Conservation (phyloP, 2,113 vertebrate species). For the Oxyura jamaicensis region DNA sequence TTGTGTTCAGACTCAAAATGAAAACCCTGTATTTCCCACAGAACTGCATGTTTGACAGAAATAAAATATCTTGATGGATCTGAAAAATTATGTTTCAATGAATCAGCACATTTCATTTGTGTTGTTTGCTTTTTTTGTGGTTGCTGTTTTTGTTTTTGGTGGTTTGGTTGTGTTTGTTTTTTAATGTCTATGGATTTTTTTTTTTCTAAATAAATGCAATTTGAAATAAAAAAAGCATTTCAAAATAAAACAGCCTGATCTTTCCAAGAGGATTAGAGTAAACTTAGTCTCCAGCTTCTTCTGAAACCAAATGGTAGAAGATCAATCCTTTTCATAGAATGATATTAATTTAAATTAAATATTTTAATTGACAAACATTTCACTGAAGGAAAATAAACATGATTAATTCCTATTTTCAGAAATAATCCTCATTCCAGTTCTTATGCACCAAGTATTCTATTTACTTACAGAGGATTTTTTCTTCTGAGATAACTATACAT, state of each 20-base stretch:
- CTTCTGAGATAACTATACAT: not conserved
- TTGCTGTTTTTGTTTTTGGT: not conserved
- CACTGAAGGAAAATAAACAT: not conserved
- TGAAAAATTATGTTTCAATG: not conserved
- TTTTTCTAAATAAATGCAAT: not conserved
- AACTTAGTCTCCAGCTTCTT: not conserved
- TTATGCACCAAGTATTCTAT: not conserved
- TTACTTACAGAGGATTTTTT: not conserved
- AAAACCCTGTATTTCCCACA: not conserved
- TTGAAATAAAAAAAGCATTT: not conserved
- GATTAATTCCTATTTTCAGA: not conserved
- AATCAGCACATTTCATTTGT: not conserved
- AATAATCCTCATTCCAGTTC: not conserved
- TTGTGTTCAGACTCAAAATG: conserved; percentile 34
- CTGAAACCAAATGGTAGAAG: not conserved
- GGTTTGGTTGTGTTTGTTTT: not conserved
- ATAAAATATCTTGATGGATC: conserved; percentile 23
- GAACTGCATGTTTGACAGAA: not conserved
- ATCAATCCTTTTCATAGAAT: not conserved
- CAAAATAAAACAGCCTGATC: not conserved
- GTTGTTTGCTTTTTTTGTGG: not conserved
- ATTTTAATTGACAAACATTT: not conserved
- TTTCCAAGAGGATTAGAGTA: not conserved
- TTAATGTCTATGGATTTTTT: not conserved
- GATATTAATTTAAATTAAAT: not conserved